phyloP scores from a whole-genome alignment of 2,113 vertebrate genomes.

The Spizaetus ornatus region DNA sequence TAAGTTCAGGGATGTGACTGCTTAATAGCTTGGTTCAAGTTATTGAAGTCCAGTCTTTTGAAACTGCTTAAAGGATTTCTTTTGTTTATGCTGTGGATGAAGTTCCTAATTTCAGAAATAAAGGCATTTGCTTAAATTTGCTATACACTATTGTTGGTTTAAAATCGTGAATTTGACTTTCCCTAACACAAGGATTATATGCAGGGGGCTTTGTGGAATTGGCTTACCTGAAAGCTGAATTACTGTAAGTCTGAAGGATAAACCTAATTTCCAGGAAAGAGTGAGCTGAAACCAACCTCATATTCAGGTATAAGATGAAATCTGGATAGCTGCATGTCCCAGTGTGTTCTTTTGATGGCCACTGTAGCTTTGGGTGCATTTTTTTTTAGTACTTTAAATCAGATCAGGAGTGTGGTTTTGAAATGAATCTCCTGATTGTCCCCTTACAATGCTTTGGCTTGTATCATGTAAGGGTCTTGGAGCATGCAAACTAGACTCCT shows the following conservation, averaged over 20 bases:
- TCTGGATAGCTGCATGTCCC: neutral
- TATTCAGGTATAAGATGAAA: neutral
- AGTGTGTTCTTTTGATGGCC: neutral
- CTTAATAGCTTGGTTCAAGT: neutral
- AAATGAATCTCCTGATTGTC: neutral
- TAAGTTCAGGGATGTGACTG: neutral
- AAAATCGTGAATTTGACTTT: neutral
- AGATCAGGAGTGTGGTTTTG: neutral
- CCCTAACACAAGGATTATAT: neutral
- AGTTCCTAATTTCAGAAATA: neutral
- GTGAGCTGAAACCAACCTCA: neutral
- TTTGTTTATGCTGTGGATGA: neutral
- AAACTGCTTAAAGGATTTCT: neutral
- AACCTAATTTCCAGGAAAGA: neutral
- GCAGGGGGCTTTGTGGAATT: neutral
- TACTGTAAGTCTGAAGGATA: conserved; percentile 1
- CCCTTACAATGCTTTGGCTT: neutral
- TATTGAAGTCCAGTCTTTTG: neutral
- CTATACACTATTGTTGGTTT: neutral
- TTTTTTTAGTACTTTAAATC: neutral
- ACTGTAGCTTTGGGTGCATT: neutral
- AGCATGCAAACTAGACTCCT: neutral
- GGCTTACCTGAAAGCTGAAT: neutral
- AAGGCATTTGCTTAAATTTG: neutral
- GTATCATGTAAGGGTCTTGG: neutral